Evolutionary conservation across 2,888 invertebrate genomes (phyloP).

Genomic region (Tachina fera): DNA sequence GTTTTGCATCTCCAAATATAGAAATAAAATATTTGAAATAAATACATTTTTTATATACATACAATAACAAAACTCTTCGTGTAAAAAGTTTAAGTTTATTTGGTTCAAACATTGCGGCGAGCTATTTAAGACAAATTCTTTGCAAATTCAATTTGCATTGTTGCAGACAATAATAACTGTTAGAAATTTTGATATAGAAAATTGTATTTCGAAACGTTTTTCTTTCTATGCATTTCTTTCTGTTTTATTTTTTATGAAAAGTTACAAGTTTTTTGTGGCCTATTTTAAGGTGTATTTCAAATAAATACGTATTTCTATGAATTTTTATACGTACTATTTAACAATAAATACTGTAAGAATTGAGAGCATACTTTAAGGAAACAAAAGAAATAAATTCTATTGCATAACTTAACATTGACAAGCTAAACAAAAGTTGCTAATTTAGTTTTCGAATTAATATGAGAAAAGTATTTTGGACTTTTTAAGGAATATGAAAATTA

Average conservation of each 20-base stretch:
- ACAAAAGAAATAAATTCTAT: neutral
- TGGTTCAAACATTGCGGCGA: neutral
- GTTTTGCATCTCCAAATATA: neutral
- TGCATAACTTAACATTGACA: no score
- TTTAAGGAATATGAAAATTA: no score
- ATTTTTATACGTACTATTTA: neutral
- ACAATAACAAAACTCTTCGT: neutral
- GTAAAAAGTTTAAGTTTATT: slow-evolving; percentile 7
- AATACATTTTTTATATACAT: neutral
- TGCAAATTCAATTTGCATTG: slow-evolving; percentile 7
- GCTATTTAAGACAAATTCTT: neutral
- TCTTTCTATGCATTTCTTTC: neutral
- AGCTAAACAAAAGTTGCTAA: neutral
- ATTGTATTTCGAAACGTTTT: neutral
- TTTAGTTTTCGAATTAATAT: neutral
- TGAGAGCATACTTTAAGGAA: slow-evolving; percentile 8
- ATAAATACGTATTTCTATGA: neutral
- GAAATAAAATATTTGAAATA: no score
- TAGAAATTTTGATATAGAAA: neutral
- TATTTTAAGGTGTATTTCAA: neutral
- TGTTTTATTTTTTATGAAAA: neutral
- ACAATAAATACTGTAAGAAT: neutral
- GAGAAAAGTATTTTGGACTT: no score
- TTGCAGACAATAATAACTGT: slow-evolving; percentile 14
- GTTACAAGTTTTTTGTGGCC: neutral